Base-by-base conservation (phyloP, 2,888 invertebrate genomes). In the Branchipolynoe longqiensis region DNA sequence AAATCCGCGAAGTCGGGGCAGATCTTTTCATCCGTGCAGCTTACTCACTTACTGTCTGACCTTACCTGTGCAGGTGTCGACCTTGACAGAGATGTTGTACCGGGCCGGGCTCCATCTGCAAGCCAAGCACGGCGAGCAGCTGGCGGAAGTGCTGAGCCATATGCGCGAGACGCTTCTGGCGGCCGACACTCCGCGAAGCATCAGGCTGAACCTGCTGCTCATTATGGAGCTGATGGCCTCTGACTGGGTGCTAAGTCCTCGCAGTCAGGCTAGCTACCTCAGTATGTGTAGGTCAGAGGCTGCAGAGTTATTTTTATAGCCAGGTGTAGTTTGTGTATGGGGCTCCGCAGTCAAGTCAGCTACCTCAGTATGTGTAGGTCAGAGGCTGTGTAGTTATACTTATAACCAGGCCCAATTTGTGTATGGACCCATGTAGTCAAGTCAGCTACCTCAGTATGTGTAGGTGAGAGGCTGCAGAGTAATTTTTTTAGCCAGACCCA, bases 11-110 rank as follows among this genome's bases (percentile, higher is more conserved):
- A n/a, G n/a, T n/a, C n/a, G n/a, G n/a, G n/a, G n/a, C n/a, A n/a
- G n/a, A n/a, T n/a, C n/a, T n/a, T n/a, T n/a, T n/a, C n/a, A n/a
- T n/a, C n/a, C n/a, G n/a, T n/a, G n/a, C n/a, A n/a, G n/a, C n/a
- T n/a, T n/a, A n/a, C n/a, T n/a, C n/a, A n/a, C n/a, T n/a, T n/a
- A n/a, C n/a, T n/a, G n/a, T n/a, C n/a, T n/a, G n/a, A n/a, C n/a
- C n/a, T n/a, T n/a, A n/a, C n/a, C n/a, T n/a, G n/a, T 62, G 62
- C 36, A 69, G 69, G 69, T 69, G 36, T 33, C 18, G 22, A 38
- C 38, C 14, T 22, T 69, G 18, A 22, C 38, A 22, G 36, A 69
- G 69, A 38, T 69, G 69, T n/a, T 69, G 69, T 14, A 33, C 1
- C 69, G 69, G 36, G 14, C 36, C 18, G 69, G 69, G 2, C 4